Evolutionary conservation across 1,140 invertebrate genomes (phyloP), one percentile per base, ranked within the genome.

Genomic region (Hycleus cichorii): DNA sequence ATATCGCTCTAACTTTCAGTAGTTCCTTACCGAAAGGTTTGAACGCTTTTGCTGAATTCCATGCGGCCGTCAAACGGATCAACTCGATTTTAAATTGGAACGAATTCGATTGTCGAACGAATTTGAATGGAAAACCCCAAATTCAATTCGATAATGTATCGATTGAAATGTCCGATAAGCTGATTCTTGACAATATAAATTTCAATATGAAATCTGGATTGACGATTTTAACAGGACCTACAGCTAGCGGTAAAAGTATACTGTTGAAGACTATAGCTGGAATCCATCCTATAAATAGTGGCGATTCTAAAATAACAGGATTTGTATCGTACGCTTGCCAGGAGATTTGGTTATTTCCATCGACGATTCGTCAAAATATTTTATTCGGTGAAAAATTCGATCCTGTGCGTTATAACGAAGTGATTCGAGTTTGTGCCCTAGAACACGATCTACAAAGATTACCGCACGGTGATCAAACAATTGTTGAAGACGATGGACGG

Each of bases 401-500:
- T 56, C 76, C 76, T 42, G 78, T 81, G 40, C 69, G 77, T 9
- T 84, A 83, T 59, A 75, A 82, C 18, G 76, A 76, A 7, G 81
- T 83, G 2, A 55, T 83, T 2, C 79, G 81, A 63, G 82, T 78
- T 18, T 90, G 88, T 65, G 85, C 87, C 3, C 75, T 91, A 45
- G 80, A 84, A 64, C 71, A 79, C 24, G 94, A 96, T 73, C 83
- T 96, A 62, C 80, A 82, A 45, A 74, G 83, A 12, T 77, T 90
- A 42, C 82, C 84, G 2, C 78, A 84, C 64, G 87, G 88, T 7
- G 94, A 96, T 70, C 81, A 83, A 62, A 97, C 93, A 0, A 76
- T 93, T 39, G 90, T 97, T 6, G 93, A 93, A 2, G 86, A 89
- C 63, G 39, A 89, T 48, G 94, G 94, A 43, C 83, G 92, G 11